phyloP scores from a whole-genome alignment of 2,797 vertebrate genomes.

The Euthynnus affinis region DNA sequence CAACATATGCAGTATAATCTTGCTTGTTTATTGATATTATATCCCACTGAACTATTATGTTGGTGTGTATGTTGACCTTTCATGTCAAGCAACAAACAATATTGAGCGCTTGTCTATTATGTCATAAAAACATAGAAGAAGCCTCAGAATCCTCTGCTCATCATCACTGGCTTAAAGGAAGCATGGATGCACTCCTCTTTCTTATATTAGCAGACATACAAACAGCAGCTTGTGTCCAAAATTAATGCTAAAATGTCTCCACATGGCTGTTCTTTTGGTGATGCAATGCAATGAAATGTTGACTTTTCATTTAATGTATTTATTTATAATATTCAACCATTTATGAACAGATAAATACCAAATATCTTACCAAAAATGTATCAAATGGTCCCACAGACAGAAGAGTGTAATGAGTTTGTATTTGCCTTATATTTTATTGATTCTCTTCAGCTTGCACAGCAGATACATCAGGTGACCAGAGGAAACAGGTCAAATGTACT shows the following conservation, averaged over 20 bases:
- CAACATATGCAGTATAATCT: slow-evolving; percentile 5
- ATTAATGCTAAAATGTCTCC: neutral
- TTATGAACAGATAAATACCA: neutral
- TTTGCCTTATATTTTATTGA: neutral
- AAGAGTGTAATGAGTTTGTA: neutral
- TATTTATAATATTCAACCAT: neutral
- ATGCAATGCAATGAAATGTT: neutral
- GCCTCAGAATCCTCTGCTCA: neutral
- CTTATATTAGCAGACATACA: neutral
- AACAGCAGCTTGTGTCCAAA: neutral
- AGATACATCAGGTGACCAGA: slow-evolving; percentile 3
- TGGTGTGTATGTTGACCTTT: neutral
- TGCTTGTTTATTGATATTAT: neutral
- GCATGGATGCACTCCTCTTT: neutral
- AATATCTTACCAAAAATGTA: neutral
- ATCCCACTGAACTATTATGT: neutral
- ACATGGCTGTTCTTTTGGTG: neutral
- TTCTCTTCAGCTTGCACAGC: neutral
- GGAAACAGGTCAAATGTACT: slow-evolving; percentile 61
- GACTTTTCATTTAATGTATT: neutral
- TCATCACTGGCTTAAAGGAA: neutral
- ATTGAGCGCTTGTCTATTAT: neutral
- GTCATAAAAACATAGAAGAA: neutral
- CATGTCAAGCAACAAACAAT: neutral
- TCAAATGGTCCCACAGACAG: neutral